Evolutionary conservation across 1,140 invertebrate genomes (phyloP), one percentile per base, ranked within the genome.

Genomic region (Drosophila neocordata): DNA sequence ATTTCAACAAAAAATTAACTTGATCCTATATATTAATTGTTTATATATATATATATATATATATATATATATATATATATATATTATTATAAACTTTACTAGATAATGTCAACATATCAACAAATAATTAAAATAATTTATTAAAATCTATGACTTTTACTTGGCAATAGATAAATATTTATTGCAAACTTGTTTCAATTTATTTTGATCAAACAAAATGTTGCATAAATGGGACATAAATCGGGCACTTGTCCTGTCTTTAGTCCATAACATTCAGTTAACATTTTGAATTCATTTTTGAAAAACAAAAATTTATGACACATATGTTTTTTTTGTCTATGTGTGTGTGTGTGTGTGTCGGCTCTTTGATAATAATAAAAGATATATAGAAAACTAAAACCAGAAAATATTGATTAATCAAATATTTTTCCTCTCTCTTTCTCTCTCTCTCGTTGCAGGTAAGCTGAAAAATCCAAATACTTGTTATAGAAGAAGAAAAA

Each of bases 331-430:
- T 31, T 31, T 31, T 7, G 22, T 24, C 2, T 24, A 4, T 68
- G 44, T 65, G 51, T 64, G 53, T 69, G 22, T 24, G 22, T 24
- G 22, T 68, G 44, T 65, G 51, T 64, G 53, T 69, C 69, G 31
- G 66, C 53, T 41, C 71, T 59, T 64, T 51, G 61, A 60, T 69
- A 56, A 15, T 18, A 38, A 41, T 27, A 44, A 51, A 44, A 41
- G 44, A 37, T 41, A 37, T 64, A 68, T 69, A 31, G 27, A 31
- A 31, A 31, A 31, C 4, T 31, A 31, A 76, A 60, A 69, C 41
- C 41, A 20, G 15, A 69, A 72, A 72, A 75, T 78, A 78, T 79
- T 62, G 82, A 85, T 87, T 85, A 87, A 85, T 77, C 72, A 73
- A 69, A 61, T 73, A 60, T 58, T 27, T 13, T 63, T 65, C 65